Evolutionary conservation across 2,113 vertebrate genomes (phyloP).

Genomic region (Ancistrus triradiatus): DNA sequence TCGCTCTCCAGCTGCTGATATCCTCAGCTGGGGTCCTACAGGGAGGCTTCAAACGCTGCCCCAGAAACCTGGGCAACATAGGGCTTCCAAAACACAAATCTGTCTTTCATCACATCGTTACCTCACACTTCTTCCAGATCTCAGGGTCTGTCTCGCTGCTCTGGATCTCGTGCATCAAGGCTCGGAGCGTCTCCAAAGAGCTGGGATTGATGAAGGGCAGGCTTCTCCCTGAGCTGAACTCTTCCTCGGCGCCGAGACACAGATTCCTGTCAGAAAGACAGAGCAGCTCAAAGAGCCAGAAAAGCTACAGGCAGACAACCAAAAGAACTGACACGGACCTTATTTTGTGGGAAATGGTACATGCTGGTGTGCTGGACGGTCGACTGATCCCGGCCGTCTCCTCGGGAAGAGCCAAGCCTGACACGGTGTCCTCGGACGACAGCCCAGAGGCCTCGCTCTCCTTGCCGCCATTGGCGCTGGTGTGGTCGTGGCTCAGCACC

Average conservation of each 20-base stretch:
- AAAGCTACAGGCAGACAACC: too few species aligned
- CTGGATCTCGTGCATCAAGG: conserved; percentile 81
- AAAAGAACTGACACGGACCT: too few species aligned
- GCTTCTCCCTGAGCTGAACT: conserved; percentile 76
- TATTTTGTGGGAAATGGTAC: conserved; percentile 60
- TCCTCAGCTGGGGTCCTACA: neutral
- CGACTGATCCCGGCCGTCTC: conserved; percentile 64
- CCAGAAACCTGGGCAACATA: conserved; percentile 10
- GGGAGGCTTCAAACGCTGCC: conserved; percentile 9
- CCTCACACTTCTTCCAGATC: conserved; percentile 86
- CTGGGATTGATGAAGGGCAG: conserved; percentile 74
- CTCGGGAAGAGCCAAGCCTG: conserved; percentile 62
- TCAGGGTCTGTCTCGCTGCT: conserved; percentile 72
- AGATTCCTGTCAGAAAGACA: conserved; percentile 40
- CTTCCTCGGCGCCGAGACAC: conserved; percentile 65
- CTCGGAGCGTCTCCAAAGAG: conserved; percentile 73
- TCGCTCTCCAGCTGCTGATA: neutral
- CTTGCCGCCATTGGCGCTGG: conserved; percentile 56
- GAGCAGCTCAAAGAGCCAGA: neutral
- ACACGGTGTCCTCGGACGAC: conserved; percentile 67
- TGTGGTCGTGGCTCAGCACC: conserved; percentile 63
- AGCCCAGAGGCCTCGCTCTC: conserved; percentile 65
- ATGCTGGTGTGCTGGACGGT: conserved; percentile 57
- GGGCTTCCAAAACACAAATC: neutral
- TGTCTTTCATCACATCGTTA: conserved; percentile 50